Percentiles rank a stretch among this genome's conserved stretches.
Conservation (phyloP, 1,140 invertebrate genomes). For the Prorops nasuta region DNA sequence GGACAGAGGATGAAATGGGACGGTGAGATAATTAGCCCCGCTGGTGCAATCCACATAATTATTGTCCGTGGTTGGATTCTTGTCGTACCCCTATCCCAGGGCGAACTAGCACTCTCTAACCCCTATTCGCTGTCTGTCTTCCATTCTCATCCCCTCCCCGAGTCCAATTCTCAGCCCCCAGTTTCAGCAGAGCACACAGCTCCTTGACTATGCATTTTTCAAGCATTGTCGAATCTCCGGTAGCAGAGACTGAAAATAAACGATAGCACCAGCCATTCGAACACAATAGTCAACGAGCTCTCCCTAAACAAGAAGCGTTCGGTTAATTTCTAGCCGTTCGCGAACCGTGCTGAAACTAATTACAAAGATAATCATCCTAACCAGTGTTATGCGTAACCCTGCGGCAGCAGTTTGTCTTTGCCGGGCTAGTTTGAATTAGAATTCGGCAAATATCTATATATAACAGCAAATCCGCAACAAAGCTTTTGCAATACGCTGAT, state of each 20-base stretch:
- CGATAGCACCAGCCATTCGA: conserved; percentile 26
- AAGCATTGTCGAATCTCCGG: conserved; percentile 20
- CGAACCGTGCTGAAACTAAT: conserved; percentile 25
- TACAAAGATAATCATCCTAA: conserved; percentile 38
- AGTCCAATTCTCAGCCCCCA: not conserved
- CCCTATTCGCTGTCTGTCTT: conserved; percentile 6
- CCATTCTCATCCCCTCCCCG: not conserved
- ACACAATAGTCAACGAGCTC: conserved; percentile 31
- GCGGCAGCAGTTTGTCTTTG: conserved; percentile 13
- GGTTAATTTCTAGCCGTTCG: conserved; percentile 35
- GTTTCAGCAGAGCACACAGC: too few species aligned
- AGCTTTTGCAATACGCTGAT: too few species aligned
- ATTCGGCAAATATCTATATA: too few species aligned
- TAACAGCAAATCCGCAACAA: too few species aligned
- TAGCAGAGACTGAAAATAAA: conserved; percentile 16
- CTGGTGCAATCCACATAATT: conserved; percentile 36
- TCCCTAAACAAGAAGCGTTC: conserved; percentile 31
- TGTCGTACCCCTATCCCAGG: not conserved
- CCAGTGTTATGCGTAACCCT: conserved; percentile 32
- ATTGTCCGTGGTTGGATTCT: conserved; percentile 26
- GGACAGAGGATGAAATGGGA: conserved; percentile 17
- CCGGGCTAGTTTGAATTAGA: too few species aligned
- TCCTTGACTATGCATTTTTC: conserved; percentile 22
- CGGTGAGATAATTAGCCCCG: conserved; percentile 31
- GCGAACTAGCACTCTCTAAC: not conserved